Conservation (phyloP, 1,140 invertebrate genomes). For the Panagrolaimus sp. region DNA sequence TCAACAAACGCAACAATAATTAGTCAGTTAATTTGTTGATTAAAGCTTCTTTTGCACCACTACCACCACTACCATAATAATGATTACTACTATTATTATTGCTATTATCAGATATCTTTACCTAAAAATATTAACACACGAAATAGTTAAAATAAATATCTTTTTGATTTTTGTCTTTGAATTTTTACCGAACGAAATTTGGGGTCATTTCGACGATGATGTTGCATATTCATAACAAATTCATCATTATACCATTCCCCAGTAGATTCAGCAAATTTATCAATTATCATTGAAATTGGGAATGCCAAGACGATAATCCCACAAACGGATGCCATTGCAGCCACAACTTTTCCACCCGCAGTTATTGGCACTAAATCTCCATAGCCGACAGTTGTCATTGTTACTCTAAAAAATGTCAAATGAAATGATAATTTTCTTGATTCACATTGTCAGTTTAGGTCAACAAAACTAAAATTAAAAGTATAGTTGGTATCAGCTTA, state of each 20-base stretch:
- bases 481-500: too few species aligned
- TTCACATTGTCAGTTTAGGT: too few species aligned
- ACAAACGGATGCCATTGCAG: slow-evolving; percentile 45
- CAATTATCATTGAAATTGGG: slow-evolving; percentile 54
- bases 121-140: not conserved
- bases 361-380: slow-evolving; percentile 75
- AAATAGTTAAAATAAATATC: slow-evolving; percentile 22
- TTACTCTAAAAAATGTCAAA: slow-evolving; percentile 67
- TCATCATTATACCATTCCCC: slow-evolving; percentile 26
- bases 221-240: slow-evolving; percentile 10
- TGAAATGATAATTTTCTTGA: too few species aligned
- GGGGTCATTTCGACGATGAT: slow-evolving; percentile 12
- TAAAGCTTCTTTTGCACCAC: too few species aligned
- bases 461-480: too few species aligned
- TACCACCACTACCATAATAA: too few species aligned
- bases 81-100: too few species aligned
- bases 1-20: too few species aligned
- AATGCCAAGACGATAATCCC: slow-evolving; percentile 51
- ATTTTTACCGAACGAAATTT: slow-evolving; percentile 21
- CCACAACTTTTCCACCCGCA: slow-evolving; percentile 39
- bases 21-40: too few species aligned
- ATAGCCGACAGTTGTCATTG: slow-evolving; percentile 96
- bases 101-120: too few species aligned
- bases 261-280: slow-evolving; percentile 51
- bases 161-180: slow-evolving; percentile 15